These are phyloP conservation scores for Nematostella vectensis DNA, from an alignment of 92 coral and sea anemone species.

Conservation along the genomic window DNA sequence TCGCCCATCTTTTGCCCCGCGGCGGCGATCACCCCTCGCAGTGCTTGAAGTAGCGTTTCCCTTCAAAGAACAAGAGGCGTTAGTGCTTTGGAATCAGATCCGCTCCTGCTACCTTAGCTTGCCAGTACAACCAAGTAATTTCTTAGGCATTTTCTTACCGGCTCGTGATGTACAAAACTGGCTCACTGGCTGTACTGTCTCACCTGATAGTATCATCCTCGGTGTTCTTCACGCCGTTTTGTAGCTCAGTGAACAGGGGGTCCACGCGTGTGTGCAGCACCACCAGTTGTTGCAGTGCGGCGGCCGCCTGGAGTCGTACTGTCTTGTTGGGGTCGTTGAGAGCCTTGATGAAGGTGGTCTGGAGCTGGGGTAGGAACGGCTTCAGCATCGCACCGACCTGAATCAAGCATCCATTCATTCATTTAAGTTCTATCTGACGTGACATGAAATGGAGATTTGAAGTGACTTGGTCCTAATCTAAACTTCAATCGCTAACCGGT, in stretches of 20 bases:
- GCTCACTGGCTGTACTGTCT: no score
- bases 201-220: conserved; percentile 91
- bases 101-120: neutral
- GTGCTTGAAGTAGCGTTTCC: conserved; percentile 88
- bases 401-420: no score
- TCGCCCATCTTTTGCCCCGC: conserved; percentile 98
- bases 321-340: conserved; percentile 86
- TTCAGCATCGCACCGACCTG: conserved; percentile 94
- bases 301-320: conserved; percentile 83
- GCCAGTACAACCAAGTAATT: neutral
- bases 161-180: no score
- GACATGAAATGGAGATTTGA: no score
- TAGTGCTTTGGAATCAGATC: neutral
- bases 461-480: no score
- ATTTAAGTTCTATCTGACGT: no score
- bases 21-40: conserved; percentile 81
- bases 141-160: no score
- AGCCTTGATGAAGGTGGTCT: conserved; percentile 95
- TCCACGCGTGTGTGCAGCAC: conserved; percentile 93
- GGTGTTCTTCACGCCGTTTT: conserved; percentile 91
- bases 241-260: conserved; percentile 95
- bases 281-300: conserved; percentile 80
- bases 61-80: conserved; percentile 21
- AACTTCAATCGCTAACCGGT: no score
- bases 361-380: conserved; percentile 95